Conservation (phyloP, 2,888 invertebrate species). For the Temnothorax rugatulus region DNA sequence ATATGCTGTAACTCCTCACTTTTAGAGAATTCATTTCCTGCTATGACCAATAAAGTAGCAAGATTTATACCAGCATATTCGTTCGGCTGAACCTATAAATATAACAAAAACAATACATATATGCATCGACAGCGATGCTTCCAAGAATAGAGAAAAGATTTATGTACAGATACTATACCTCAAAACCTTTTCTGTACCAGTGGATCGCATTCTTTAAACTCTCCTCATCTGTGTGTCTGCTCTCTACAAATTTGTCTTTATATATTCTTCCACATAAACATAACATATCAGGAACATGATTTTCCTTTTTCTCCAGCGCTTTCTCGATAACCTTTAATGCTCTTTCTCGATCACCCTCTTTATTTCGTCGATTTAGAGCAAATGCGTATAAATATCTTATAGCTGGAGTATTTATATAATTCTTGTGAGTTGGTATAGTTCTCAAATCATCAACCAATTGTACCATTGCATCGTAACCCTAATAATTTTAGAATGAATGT, state of each 20-base stretch:
- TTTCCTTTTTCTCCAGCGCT: constrained; percentile 96
- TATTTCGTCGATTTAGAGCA: constrained; percentile 97
- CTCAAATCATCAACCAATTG: constrained; percentile 97
- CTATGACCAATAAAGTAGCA: constrained; percentile 98
- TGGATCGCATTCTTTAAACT: constrained; percentile 97
- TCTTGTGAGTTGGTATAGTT: constrained; percentile 95
- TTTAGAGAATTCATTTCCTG: constrained; percentile 97
- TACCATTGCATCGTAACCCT: constrained; percentile 99
- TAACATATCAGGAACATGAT: constrained; percentile 98
- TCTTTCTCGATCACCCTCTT: constrained; percentile 97
- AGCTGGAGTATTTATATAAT: constrained; percentile 95
- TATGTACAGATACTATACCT: constrained; percentile 84
- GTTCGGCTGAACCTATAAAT: constrained; percentile 94
- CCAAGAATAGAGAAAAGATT: neutral
- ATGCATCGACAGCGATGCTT: neutral
- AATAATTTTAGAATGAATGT: constrained; percentile 42
- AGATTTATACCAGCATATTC: constrained; percentile 99
- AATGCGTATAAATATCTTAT: constrained; percentile 98
- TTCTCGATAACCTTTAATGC: constrained; percentile 96
- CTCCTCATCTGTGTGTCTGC: constrained; percentile 95
- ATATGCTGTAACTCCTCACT: constrained; percentile 97
- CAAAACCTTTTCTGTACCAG: constrained; percentile 99
- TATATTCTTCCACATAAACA: constrained; percentile 99
- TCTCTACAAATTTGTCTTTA: constrained; percentile 98
- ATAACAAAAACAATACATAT: constrained; percentile 32